Base-by-base conservation (phyloP, 2,888 invertebrate species). In the Limnephilus lunatus region DNA sequence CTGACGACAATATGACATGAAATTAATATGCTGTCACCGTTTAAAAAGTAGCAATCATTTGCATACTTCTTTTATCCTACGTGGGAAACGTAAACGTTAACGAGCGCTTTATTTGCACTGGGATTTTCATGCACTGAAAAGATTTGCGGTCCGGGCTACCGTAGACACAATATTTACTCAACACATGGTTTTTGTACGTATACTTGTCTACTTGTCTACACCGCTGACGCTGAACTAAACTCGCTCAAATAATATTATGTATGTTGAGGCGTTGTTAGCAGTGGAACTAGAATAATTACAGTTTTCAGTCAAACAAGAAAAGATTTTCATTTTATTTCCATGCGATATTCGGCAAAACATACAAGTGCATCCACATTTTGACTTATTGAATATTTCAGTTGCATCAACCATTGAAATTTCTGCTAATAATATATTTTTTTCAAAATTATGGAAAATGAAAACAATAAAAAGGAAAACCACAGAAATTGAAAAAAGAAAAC, bases 51-150 rank as follows among this genome's bases (percentile, higher is more conserved):
- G 68, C 25, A 68, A 68, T 86, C 44, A 30, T 86, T 86, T 86
- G 44, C 86, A 44, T 44, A 39, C 30, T 44, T 86, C 86, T 86
- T 44, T 86, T 86, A 86, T 86, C 30, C 44, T 48, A 30, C 86
- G 86, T 86, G 86, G 44, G 86, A 86, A 86, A 86, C 48, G 86
- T 86, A 86, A 44, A 86, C 48, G 86, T 48, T 25, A n/a, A 86
- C 44, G 30, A 86, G 44, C 44, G 44, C 44, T 48, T 44, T 86
- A 86, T 86, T 86, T 86, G 86, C 86, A n/a, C 53, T 86, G 86
- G 30, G 44, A 86, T 86, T 44, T 15, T 39, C 30, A n/a, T 30
- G 44, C 25, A 86, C 4, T 86, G 48, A 44, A 85, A 85, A 85
- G 85, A 85, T 85, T 44, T 85, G 32, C 32, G 68, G 68, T 68